Evolutionary conservation across 2,888 invertebrate genomes (phyloP).

Genomic region (Oithona nana): DNA sequence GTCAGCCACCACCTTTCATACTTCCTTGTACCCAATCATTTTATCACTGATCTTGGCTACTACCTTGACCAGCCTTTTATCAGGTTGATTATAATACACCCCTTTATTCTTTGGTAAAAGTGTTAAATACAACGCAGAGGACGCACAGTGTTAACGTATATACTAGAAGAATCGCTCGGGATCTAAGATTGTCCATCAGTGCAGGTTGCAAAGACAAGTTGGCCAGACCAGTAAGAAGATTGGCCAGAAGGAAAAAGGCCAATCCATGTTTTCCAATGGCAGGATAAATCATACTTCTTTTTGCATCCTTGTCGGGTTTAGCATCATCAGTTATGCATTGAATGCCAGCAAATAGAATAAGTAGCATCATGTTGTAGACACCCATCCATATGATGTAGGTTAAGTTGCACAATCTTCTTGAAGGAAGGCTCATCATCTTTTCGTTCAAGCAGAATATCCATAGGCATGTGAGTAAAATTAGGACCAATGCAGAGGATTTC

Average conservation of each 20-base stretch:
- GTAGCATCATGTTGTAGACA: background rate
- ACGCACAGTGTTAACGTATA: too few relatives aligned
- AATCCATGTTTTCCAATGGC: background rate
- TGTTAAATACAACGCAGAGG: too few relatives aligned
- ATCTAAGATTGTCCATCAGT: background rate
- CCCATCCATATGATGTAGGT: background rate
- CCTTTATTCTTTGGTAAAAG: too few relatives aligned
- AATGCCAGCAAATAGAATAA: background rate
- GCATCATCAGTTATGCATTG: background rate
- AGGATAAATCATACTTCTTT: background rate
- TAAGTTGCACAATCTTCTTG: background rate
- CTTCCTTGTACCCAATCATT: too few relatives aligned
- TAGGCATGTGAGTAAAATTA: too few relatives aligned
- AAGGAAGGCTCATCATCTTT: background rate
- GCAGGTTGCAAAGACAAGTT: background rate
- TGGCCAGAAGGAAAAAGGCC: background rate
- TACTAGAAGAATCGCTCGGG: too few relatives aligned
- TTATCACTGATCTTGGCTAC: too few relatives aligned
- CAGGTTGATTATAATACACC: too few relatives aligned
- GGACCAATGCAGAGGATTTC: too few relatives aligned
- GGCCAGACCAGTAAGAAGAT: background rate
- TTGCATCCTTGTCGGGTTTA: background rate
- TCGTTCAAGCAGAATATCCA: background rate
- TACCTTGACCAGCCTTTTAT: too few relatives aligned
- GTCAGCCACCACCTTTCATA: background rate